Evolutionary conservation across 2,797 vertebrate genomes (phyloP), one percentile per base, ranked within the genome.

Genomic region (Pogoniulus pusillus): DNA sequence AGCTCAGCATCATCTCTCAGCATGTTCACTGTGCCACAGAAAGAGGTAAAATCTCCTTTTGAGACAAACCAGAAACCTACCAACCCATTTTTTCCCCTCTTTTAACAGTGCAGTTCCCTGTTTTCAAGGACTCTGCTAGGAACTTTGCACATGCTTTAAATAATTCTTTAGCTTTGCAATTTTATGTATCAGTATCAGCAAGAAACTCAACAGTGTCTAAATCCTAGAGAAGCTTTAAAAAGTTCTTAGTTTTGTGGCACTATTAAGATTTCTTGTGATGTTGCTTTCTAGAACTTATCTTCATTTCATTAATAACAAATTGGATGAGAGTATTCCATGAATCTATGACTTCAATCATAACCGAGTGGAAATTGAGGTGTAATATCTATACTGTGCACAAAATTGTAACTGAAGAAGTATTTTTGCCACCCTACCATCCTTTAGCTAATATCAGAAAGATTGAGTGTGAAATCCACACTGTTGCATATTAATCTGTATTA

Each of bases 291-390:
- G 82, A 91, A 77, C 77, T 90, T 87, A 85, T 45, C 59, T 93
- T 82, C 69, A 87, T 82, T 96, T 93, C 69, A 92, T 94, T 91
- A 94, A 90, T 90, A 96, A 85, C 70, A 92, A 96, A 95, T 82
- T 89, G 91, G 94, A 94, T 87, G 89, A 23, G 47, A 49, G 12
- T 23, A 24, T 24, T 12, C 47, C 18, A 49, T 23, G 47, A 49
- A 24, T 49, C 47, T 49, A 24, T 12, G 20, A 88, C 73, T 93
- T 95, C 85, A 93, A 55, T 94, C 87, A 93, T 62, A 91, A 89
- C 5, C 81, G 62, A 88, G 62, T 85, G 66, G 57, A 94, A 93
- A 83, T 1, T 85, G 72, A 90, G 34, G 39, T 82, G 37, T 60
- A 74, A 87, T 6, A 92, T 64, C 57, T 43, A 85, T 49, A 80